Conservation (phyloP, 2,888 invertebrate species). For the Leptura quadrifasciata region DNA sequence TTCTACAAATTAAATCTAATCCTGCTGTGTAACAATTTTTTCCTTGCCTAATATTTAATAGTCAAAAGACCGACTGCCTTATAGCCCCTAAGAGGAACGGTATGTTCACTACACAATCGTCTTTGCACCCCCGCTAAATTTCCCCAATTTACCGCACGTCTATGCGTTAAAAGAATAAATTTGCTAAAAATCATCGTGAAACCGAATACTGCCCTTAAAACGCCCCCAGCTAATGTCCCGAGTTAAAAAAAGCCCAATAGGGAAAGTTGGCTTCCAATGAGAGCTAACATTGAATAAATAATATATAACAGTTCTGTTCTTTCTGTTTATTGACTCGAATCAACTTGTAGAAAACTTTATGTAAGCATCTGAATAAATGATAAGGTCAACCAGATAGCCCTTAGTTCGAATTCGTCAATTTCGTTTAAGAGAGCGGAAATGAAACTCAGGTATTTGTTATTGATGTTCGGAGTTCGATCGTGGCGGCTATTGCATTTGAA, state of each 20-base stretch:
- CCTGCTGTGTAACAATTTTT: too few relatives aligned
- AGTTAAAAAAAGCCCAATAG: slow-evolving; percentile 3
- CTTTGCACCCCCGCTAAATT: background rate
- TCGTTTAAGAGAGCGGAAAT: background rate
- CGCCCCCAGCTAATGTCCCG: slow-evolving; percentile 8
- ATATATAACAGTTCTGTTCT: slow-evolving; percentile 34
- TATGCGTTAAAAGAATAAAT: slow-evolving; percentile 16
- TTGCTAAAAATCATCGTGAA: background rate
- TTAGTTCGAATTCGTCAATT: slow-evolving; percentile 25
- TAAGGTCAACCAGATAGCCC: slow-evolving; percentile 36
- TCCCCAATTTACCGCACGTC: slow-evolving; percentile 18
- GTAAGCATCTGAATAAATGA: slow-evolving; percentile 35
- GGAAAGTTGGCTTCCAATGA: slow-evolving; percentile 20
- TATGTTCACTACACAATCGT: too few relatives aligned
- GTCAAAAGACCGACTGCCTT: too few relatives aligned
- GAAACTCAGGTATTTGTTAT: background rate
- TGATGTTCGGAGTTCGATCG: background rate
- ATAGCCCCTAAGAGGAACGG: too few relatives aligned
- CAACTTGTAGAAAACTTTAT: slow-evolving; percentile 43
- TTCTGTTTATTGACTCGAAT: slow-evolving; percentile 37
- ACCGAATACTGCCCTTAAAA: background rate
- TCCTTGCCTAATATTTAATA: too few relatives aligned
- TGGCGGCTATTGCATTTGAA: background rate
- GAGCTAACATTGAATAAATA: slow-evolving; percentile 29
- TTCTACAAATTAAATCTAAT: too few relatives aligned